These are phyloP conservation scores for Apamea monoglypha DNA, from an alignment of 2,888 invertebrate species.

Conservation along the genomic window DNA sequence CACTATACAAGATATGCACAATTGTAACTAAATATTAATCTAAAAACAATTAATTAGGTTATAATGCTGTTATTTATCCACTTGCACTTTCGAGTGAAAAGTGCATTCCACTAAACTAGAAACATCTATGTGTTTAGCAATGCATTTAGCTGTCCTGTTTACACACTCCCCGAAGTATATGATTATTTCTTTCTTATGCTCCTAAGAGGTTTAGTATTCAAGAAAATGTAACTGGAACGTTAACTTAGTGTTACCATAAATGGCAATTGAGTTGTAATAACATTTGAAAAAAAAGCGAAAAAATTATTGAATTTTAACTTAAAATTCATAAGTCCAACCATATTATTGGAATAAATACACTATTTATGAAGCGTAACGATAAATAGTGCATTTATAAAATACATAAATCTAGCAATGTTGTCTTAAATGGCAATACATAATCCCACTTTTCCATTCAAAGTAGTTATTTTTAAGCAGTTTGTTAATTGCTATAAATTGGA, in stretches of 20 bases:
- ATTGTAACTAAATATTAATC: slow-evolving; percentile 67
- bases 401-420: neutral
- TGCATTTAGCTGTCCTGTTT: slow-evolving; percentile 41
- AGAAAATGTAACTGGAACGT: neutral
- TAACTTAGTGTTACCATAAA: slow-evolving; percentile 11
- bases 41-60: slow-evolving; percentile 54
- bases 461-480: neutral
- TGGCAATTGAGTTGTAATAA: neutral
- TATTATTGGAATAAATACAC: neutral
- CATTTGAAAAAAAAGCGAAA: neutral
- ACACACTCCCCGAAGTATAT: neutral
- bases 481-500: too few relatives aligned
- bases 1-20: slow-evolving; percentile 44
- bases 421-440: neutral
- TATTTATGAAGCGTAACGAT: neutral
- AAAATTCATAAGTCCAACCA: neutral
- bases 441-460: neutral
- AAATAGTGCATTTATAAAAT: neutral
- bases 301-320: neutral
- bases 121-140: slow-evolving; percentile 8
- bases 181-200: slow-evolving; percentile 22
- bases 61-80: slow-evolving; percentile 64
- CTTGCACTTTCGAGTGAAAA: slow-evolving; percentile 67
- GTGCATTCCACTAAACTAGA: slow-evolving; percentile 45
- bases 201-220: accelerated